Base-by-base conservation (phyloP, 2,113 vertebrate genomes). In the Empidonax traillii region DNA sequence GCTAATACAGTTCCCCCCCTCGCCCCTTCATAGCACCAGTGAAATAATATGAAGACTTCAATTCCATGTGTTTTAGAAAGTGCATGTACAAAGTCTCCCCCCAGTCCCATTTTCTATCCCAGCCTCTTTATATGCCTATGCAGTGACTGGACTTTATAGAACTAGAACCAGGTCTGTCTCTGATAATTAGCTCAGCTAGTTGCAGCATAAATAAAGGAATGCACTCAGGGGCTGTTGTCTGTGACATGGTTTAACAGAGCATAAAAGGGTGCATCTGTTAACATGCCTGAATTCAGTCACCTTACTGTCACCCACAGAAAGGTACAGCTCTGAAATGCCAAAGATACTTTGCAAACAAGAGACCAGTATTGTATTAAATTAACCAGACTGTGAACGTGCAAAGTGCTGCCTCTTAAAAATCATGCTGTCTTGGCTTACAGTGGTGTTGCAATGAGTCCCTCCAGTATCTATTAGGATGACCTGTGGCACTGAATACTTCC, bases 401-500 rank as follows among this genome's bases (percentile, higher is more conserved):
- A 95, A 94, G 95, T 96, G 85, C 94, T 95, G 95, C 95, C 96
- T 94, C 93, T 97, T 97, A 96, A 98, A 97, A 97, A 97, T 85
- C 37, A 1, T 93, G 87, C 95, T 94, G 82, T 93, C 96, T 93
- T 59, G 72, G 61, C 97, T 97, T 92, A 84, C 79, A 85, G 94
- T 96, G 86, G 81, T 96, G 96, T 97, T 97, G 89, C 97, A 97
- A 89, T 89, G 94, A 96, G 96, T 98, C 97, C 96, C 97, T 94
- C 69, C 97, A 96, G 92, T 97, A 93, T 97, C 97, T 98, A 97
- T 98, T 97, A 97, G 96, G 96, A 97, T 98, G 98, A 98, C 98
- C 98, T 97, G 97, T 98, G 98, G 97, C 98, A 97, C 91, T 52
- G 93, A 97, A 95, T 96, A 94, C 97, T 96, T 97, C 93, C 96